Evolutionary conservation across 2,113 vertebrate genomes (phyloP).

Genomic region (Strix uralensis): DNA sequence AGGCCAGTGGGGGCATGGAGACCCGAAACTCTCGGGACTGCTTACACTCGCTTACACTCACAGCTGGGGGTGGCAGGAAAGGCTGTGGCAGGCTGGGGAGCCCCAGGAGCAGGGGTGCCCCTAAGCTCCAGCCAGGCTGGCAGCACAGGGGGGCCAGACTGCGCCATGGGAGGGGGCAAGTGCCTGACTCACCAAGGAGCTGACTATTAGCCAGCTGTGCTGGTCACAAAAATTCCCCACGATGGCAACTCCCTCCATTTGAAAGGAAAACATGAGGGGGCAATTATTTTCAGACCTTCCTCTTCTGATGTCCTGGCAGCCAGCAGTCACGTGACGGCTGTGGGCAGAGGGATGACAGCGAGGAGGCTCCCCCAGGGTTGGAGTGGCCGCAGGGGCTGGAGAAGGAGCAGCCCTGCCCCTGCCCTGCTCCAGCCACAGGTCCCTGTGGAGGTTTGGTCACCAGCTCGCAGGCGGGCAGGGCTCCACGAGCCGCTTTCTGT

Average conservation of each 20-base stretch:
- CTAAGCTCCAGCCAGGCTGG: not conserved
- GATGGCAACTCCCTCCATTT: not conserved
- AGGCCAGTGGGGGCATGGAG: accelerated
- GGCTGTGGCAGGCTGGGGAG: not conserved
- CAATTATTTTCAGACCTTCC: constrained; percentile 53
- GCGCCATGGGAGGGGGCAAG: accelerated
- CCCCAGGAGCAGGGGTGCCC: not conserved
- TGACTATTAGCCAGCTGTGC: constrained; percentile 21
- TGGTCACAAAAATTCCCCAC: constrained; percentile 34
- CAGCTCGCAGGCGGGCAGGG: not conserved
- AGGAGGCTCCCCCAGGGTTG: accelerated
- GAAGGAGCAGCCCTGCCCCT: not conserved
- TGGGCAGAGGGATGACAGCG: not conserved
- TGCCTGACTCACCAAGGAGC: not conserved
- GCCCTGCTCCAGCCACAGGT: not conserved
- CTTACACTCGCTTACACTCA: not conserved
- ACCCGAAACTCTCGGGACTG: not conserved
- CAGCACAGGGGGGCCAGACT: not conserved
- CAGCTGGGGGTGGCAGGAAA: not conserved
- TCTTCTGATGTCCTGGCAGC: not conserved
- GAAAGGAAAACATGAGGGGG: constrained; percentile 32
- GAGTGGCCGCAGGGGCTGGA: not conserved
- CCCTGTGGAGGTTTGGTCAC: not conserved
- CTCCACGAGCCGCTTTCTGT: not conserved
- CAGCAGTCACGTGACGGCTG: not conserved